Conservation (phyloP, 2,888 invertebrate genomes). For the Oscheius onirici region DNA sequence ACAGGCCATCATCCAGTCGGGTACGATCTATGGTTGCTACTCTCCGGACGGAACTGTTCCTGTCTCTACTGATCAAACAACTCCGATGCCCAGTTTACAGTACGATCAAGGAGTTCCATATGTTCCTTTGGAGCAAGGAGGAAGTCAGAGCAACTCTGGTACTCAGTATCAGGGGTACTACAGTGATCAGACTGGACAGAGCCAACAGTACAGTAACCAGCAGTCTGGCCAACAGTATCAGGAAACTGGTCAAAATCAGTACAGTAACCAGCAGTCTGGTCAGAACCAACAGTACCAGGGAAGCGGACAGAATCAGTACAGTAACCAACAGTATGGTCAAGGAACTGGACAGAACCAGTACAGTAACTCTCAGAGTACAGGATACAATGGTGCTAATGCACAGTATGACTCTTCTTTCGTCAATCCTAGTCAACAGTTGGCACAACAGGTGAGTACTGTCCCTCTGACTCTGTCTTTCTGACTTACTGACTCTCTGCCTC, state of each 20-base stretch:
- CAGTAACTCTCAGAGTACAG: not conserved
- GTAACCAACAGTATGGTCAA: not conserved
- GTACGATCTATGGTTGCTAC: constrained; percentile 58
- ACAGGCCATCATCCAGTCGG: constrained; percentile 62
- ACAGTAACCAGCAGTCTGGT: constrained; percentile 4
- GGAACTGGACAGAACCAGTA: not conserved
- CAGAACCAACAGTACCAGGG: not conserved
- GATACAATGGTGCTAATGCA: constrained; percentile 12
- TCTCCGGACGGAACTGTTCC: constrained; percentile 40
- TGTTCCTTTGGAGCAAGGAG: constrained; percentile 15
- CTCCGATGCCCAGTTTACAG: constrained; percentile 31
- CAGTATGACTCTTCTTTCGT: constrained; percentile 42
- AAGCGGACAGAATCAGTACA: not conserved
- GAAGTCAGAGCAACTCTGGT: constrained; percentile 2
- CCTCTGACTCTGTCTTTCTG: not conserved
- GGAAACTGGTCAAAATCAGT: not conserved
- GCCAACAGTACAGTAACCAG: not conserved
- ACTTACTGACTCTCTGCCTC: no score
- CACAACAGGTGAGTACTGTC: constrained; percentile 27
- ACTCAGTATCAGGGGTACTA: constrained; percentile 23
- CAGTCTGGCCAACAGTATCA: not conserved
- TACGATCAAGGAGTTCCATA: constrained; percentile 36
- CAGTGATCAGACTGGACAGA: constrained; percentile 3
- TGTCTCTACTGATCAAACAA: constrained; percentile 7
- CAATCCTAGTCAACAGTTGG: constrained; percentile 51